Percentiles rank a stretch among this genome's conserved stretches.
These are phyloP conservation scores for Polydrusus tereticollis DNA, from an alignment of 2,888 invertebrate genomes.

Conservation along the genomic window DNA sequence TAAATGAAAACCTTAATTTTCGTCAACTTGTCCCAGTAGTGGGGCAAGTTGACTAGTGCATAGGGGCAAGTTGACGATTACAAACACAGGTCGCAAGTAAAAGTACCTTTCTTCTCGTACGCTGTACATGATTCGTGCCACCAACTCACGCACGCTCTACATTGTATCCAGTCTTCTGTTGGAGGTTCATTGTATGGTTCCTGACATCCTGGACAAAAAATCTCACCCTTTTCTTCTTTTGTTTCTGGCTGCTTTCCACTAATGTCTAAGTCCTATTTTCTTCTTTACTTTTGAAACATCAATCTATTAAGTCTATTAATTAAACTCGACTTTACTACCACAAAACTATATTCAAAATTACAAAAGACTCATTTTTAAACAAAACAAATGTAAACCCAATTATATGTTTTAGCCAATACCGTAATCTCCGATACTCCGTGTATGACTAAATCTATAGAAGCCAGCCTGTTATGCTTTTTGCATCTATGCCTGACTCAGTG, in stretches of 20 bases:
- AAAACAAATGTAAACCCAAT: no score
- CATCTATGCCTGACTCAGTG: no score
- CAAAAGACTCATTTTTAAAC: no score
- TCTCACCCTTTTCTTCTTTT: background rate
- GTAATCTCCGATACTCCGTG: no score
- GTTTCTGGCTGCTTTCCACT: background rate
- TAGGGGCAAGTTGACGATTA: no score
- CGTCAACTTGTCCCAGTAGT: slow-evolving; percentile 12
- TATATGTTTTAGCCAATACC: no score
- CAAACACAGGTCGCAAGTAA: slow-evolving; percentile 27
- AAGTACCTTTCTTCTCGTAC: slow-evolving; percentile 20
- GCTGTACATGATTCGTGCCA: slow-evolving; percentile 39
- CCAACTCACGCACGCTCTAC: slow-evolving; percentile 23
- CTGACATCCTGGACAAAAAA: slow-evolving; percentile 9
- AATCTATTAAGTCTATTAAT: no score
- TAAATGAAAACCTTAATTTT: background rate
- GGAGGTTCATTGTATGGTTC: slow-evolving; percentile 40
- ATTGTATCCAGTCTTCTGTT: slow-evolving; percentile 40
- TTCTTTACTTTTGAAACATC: background rate
- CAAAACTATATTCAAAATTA: no score
- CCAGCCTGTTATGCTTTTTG: no score
- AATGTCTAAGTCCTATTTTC: background rate
- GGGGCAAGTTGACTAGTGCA: slow-evolving; percentile 21
- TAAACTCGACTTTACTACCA: no score
- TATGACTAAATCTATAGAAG: no score